Evolutionary conservation across 1,140 invertebrate species (phyloP).

Genomic region (Metopolophium dirhodum): DNA sequence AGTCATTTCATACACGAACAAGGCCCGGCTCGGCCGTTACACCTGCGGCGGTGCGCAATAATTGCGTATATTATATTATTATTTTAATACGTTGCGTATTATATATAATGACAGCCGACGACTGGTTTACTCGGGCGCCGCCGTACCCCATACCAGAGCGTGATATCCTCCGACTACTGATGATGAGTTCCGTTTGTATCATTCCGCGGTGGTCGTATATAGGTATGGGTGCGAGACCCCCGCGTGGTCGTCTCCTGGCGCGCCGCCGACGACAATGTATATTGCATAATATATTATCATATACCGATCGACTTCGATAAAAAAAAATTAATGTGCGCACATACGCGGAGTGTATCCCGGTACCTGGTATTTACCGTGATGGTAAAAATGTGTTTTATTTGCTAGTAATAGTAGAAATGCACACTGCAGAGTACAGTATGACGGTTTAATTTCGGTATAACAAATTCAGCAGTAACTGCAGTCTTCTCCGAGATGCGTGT

Average conservation of each 20-base stretch:
- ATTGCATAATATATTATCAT: too few species aligned
- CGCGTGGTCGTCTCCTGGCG: neutral
- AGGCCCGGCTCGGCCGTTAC: neutral
- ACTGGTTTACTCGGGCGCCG: neutral
- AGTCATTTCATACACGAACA: neutral
- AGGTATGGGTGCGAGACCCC: neutral
- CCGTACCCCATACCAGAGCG: too few species aligned
- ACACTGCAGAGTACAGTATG: too few species aligned
- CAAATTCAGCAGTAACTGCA: neutral
- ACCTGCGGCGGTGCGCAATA: neutral
- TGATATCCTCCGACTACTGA: neutral
- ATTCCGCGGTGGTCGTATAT: neutral
- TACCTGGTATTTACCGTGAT: neutral
- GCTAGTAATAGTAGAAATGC: too few species aligned
- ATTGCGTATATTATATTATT: neutral
- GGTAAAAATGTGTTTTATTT: too few species aligned
- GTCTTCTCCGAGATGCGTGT: neutral
- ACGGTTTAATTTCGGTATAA: too few species aligned
- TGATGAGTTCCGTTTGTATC: neutral
- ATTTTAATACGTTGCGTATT: neutral
- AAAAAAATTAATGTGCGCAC: neutral
- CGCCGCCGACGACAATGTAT: neutral
- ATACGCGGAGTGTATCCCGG: neutral
- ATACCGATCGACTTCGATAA: neutral
- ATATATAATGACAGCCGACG: neutral